Conservation (phyloP, 2,888 invertebrate genomes). For the Phytoseiulus persimilis region DNA sequence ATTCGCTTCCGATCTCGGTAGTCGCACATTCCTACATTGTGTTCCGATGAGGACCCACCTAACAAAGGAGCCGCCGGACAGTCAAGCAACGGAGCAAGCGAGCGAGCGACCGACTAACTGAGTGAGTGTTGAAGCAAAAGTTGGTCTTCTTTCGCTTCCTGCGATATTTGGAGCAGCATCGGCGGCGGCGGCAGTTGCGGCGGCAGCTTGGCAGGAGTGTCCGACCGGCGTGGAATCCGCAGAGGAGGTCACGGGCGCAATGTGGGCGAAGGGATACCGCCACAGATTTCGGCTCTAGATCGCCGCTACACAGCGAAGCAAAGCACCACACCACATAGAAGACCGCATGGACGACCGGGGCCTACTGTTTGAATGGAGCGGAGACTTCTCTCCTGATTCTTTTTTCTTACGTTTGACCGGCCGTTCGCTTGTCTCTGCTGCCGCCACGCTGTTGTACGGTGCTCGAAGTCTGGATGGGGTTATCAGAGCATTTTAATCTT, state of each 20-base stretch:
- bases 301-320: background rate
- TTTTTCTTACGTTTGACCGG: background rate
- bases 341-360: background rate
- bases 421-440: background rate
- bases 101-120: background rate
- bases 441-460: background rate
- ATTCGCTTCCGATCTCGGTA: background rate
- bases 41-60: background rate
- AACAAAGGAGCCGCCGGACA: background rate
- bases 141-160: background rate
- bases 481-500: background rate
- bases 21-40: background rate
- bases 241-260: constrained; percentile 5
- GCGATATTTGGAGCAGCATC: background rate
- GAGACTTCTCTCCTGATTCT: background rate
- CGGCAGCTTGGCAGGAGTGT: background rate
- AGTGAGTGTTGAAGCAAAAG: constrained; percentile 5
- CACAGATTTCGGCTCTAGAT: background rate
- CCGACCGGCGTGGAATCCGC: background rate
- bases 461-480: background rate
- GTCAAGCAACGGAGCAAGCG: background rate
- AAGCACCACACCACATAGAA: background rate
- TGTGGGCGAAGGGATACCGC: constrained; percentile 5
- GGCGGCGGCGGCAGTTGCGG: background rate
- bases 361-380: background rate